These are phyloP conservation scores for Samia ricini DNA, from an alignment of 1,140 invertebrate genomes.

Conservation along the genomic window DNA sequence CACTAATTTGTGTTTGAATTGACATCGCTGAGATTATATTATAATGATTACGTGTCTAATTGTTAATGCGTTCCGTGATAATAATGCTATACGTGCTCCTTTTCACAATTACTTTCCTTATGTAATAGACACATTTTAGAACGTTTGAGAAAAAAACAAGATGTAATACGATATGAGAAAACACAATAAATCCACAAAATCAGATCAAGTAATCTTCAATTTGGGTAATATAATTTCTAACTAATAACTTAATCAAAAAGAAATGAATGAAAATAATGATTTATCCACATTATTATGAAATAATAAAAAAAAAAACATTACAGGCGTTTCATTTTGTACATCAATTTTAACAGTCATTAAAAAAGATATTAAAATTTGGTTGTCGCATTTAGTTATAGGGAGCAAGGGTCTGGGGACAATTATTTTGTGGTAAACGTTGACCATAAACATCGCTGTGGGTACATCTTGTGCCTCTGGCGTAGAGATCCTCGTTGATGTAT, in stretches of 20 bases:
- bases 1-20: background rate
- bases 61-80: background rate
- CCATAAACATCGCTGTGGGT: constrained; percentile 37
- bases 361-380: background rate
- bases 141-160: no score
- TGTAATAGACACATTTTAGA: no score
- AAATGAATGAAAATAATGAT: background rate
- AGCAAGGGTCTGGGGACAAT: constrained; percentile 11
- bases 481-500: constrained; percentile 39
- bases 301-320: background rate
- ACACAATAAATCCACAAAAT: no score
- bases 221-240: no score
- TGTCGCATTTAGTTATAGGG: background rate
- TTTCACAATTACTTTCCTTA: background rate
- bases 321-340: no score
- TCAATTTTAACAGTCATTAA: no score
- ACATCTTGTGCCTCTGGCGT: constrained; percentile 19
- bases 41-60: background rate
- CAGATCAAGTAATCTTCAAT: no score
- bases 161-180: no score
- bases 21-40: background rate
- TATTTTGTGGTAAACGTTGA: constrained; percentile 35
- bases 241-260: no score
- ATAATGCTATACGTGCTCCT: background rate
- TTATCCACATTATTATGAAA: background rate